phyloP scores from a whole-genome alignment of 2,888 invertebrate species.

The Branchipolynoe longqiensis region DNA sequence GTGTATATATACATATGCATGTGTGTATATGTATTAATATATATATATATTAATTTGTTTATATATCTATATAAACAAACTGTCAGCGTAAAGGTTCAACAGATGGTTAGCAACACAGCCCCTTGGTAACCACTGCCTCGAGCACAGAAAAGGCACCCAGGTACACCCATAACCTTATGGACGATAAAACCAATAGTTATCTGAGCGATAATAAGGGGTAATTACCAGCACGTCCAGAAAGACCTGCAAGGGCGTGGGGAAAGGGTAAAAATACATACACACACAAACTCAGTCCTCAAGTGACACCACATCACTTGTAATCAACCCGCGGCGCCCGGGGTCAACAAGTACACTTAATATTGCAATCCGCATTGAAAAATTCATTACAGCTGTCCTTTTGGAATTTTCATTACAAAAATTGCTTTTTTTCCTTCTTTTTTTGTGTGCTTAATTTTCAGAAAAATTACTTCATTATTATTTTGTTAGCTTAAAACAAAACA shows the following conservation, averaged over 20 bases:
- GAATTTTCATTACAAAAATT: conserved; percentile 7
- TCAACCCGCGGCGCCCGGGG: no score
- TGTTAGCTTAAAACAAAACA: not conserved
- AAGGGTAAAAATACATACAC: conserved; percentile 34
- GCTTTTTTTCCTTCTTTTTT: no score
- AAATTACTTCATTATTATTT: not conserved
- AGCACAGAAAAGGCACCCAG: not conserved
- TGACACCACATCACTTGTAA: no score
- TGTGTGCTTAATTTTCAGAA: no score
- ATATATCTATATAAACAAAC: no score
- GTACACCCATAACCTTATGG: not conserved
- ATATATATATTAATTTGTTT: no score
- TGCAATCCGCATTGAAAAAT: not conserved
- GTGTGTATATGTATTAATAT: no score
- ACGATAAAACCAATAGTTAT: not conserved
- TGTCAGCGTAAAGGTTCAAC: no score
- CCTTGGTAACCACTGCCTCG: no score
- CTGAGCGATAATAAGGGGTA: conserved; percentile 34
- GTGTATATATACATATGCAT: no score
- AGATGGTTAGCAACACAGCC: no score
- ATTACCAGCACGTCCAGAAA: conserved; percentile 56
- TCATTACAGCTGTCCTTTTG: not conserved
- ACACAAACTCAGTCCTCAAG: conserved; percentile 18
- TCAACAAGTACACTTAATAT: no score
- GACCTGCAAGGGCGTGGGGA: conserved; percentile 48